Conservation (phyloP, 2,797 vertebrate genomes). For the Arrhamphus sclerolepis region DNA sequence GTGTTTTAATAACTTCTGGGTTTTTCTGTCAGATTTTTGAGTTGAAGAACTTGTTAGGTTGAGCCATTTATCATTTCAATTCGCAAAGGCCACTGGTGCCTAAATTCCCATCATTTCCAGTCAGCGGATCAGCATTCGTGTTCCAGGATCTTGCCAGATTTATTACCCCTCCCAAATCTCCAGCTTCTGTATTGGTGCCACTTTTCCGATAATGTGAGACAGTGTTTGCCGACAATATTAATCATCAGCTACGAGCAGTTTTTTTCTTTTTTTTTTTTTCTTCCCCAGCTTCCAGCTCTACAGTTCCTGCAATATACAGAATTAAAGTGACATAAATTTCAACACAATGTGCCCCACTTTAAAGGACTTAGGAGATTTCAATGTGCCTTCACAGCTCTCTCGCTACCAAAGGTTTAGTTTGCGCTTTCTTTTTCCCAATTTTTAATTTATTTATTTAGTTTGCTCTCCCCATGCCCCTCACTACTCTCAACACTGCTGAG, state of each 20-base stretch:
- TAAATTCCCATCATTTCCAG: neutral
- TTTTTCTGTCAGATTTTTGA: too few relatives aligned
- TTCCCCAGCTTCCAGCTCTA: too few relatives aligned
- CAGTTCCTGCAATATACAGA: conserved; percentile 25
- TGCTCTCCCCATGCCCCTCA: conserved; percentile 6
- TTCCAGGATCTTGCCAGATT: conserved; percentile 5
- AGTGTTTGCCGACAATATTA: too few relatives aligned
- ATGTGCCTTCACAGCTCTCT: conserved; percentile 77
- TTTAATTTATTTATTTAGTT: too few relatives aligned
- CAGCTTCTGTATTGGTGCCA: too few relatives aligned
- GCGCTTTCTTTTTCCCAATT: neutral
- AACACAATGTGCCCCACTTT: conserved; percentile 46
- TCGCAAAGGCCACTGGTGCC: conserved; percentile 11
- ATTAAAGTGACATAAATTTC: conserved; percentile 43
- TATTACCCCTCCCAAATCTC: conserved; percentile 3
- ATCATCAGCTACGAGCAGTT: neutral
- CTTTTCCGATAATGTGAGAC: too few relatives aligned
- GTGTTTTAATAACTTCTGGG: too few relatives aligned
- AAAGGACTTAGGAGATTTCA: conserved; percentile 62
- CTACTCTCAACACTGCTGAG: conserved; percentile 29
- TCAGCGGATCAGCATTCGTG: conserved; percentile 1
- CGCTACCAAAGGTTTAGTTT: conserved; percentile 73
- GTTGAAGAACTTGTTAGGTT: neutral
- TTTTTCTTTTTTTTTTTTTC: neutral
- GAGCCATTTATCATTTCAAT: conserved; percentile 5